Evolutionary conservation across 1,140 invertebrate species (phyloP), one percentile per base, ranked within the genome.

Genomic region (Eriosoma lanigerum): DNA sequence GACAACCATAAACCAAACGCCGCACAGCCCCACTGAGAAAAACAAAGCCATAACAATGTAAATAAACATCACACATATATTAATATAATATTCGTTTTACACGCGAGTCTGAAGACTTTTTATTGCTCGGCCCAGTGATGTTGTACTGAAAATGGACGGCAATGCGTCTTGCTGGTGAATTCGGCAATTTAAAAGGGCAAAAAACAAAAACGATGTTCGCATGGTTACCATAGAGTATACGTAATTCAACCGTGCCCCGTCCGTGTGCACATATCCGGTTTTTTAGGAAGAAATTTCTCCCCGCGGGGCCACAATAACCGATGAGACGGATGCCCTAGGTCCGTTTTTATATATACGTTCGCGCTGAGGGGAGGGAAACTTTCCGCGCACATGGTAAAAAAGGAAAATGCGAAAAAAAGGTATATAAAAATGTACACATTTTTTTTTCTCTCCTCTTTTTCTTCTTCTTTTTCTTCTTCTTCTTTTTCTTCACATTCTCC

Each of bases 291-390:
- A 78, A 78, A 78, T 78, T 24, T 78, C 75, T 78, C 75, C 75
- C 75, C 54, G 75, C 44, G 75, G 75, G 21, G 56, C 75, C 58
- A 60, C 75, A 78, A n/a, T n/a, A n/a, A 78, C 56, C 15, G 24
- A 60, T 38, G 75, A 78, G 75, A 78, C 75, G 75, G 48, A 78
- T 78, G 75, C 38, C 75, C 75, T 21, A 13, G 56, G 75, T 78
- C 75, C 75, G 38, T 78, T 78, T 78, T 78, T 78, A 38, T 38
- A 38, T 38, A 62, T 78, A 26, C 56, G 56, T 10, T 48, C 21
- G 21, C 21, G 21, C 12, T 44, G 29, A 72, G 68, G 19, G 46
- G 4, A n/a, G 3, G 24, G 26, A 44, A 38, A 76, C 44, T 60
- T 6, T 10, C 29, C 17, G 56, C 15, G 60, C 19, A 17, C n/a